phyloP scores from a whole-genome alignment of 1,140 invertebrate genomes.

The Gryon sp. region DNA sequence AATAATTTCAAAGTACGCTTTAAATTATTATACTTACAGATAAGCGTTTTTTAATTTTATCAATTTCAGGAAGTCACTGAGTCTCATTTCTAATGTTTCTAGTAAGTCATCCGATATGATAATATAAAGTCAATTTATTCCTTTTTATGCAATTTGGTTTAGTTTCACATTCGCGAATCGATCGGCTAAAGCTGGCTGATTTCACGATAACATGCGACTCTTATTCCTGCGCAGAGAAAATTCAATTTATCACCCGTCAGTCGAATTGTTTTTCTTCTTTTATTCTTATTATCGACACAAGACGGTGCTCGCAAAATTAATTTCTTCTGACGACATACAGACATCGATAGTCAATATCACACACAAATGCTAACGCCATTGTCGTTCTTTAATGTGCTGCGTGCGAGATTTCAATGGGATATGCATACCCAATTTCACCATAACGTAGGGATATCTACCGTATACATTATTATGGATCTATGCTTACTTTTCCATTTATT shows the following conservation, averaged over 20 bases:
- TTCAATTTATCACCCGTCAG: slow-evolving; percentile 50
- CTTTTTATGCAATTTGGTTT: slow-evolving; percentile 23
- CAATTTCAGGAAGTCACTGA: too few species aligned
- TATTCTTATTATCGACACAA: slow-evolving; percentile 40
- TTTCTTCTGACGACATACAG: slow-evolving; percentile 30
- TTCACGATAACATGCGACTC: slow-evolving; percentile 42
- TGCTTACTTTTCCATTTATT: slow-evolving; percentile 25
- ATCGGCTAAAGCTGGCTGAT: slow-evolving; percentile 20
- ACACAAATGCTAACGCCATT: neutral
- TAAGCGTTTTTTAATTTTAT: too few species aligned
- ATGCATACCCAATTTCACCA: slow-evolving; percentile 13
- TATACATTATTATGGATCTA: slow-evolving; percentile 9
- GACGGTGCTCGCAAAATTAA: slow-evolving; percentile 30
- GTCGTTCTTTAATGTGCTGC: neutral
- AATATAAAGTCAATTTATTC: slow-evolving; percentile 15
- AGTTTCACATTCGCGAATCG: slow-evolving; percentile 23
- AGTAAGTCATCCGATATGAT: too few species aligned
- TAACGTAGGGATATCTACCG: slow-evolving; percentile 33
- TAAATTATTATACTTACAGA: too few species aligned
- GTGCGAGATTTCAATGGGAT: slow-evolving; percentile 22
- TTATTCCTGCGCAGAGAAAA: slow-evolving; percentile 38
- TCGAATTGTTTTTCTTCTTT: slow-evolving; percentile 38
- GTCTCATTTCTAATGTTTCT: too few species aligned
- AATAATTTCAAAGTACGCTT: too few species aligned
- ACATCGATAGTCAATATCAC: slow-evolving; percentile 1